Conservation (phyloP, 2,797 vertebrate species). For the Bothrops alternatus region DNA sequence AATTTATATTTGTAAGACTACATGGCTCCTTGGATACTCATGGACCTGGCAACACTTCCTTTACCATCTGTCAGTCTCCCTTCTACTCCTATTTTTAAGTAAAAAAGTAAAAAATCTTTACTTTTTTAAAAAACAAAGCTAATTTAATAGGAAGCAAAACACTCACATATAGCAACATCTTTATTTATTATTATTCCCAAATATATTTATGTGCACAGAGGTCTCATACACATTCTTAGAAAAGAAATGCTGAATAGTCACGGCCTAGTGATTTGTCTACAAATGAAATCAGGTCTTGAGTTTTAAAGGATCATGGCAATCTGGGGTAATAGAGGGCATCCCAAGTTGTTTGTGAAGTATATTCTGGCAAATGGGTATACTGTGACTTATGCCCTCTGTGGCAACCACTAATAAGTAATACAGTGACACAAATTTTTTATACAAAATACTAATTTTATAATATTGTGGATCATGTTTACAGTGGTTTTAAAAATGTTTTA, state of each 20-base stretch:
- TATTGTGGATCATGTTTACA: not conserved
- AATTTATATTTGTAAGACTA: not conserved
- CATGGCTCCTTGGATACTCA: not conserved
- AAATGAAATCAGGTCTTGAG: no score
- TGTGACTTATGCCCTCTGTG: not conserved
- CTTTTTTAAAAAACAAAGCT: not conserved
- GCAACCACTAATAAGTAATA: not conserved
- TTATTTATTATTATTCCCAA: no score
- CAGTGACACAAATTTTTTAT: not conserved
- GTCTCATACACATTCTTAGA: no score
- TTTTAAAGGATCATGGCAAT: no score
- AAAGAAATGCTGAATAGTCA: no score
- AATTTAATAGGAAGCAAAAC: not conserved
- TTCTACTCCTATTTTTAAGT: not conserved
- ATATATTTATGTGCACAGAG: no score
- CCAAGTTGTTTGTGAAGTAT: not conserved
- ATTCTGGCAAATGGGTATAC: not conserved
- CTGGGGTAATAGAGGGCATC: no score
- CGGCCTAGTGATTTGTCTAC: no score
- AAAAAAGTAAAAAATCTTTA: not conserved
- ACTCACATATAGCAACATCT: not conserved
- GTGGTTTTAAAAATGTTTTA: not conserved
- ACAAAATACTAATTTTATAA: not conserved
- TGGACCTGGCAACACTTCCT: not conserved
- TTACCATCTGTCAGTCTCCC: not conserved